A percentile compares a stretch with the other conserved stretches of the same genome.
Evolutionary conservation across 2,113 vertebrate genomes (phyloP).

Genomic region (Platycercus adscitus): DNA sequence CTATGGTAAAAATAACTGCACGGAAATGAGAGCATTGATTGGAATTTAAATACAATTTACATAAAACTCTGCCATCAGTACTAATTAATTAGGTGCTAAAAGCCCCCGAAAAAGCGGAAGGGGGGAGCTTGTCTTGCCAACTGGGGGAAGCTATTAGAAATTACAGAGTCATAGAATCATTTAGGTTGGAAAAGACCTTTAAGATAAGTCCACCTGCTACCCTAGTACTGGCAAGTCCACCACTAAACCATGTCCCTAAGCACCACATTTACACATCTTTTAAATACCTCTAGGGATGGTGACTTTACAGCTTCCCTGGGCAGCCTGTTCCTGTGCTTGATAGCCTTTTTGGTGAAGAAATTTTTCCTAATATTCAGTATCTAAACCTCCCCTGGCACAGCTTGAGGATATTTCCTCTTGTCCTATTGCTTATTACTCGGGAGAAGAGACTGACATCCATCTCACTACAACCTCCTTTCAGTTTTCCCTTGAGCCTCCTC

Average conservation of each 20-base stretch:
- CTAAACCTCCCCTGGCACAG: neutral
- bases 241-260: neutral
- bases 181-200: neutral
- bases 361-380: neutral
- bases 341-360: neutral
- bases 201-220: neutral
- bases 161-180: neutral
- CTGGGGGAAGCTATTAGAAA: neutral
- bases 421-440: neutral
- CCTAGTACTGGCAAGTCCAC: neutral
- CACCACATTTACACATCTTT: neutral
- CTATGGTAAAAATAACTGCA: slow-evolving; percentile 71
- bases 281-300: neutral
- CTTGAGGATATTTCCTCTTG: neutral
- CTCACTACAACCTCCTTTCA: neutral
- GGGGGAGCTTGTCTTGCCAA: neutral
- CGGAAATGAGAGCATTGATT: slow-evolving; percentile 72
- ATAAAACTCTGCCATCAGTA: slow-evolving; percentile 70
- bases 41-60: slow-evolving; percentile 77
- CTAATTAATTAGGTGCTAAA: slow-evolving; percentile 70
- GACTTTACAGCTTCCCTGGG: neutral
- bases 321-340: neutral
- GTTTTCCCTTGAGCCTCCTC: neutral
- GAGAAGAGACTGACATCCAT: neutral
- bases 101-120: neutral